Evolutionary conservation across 2,888 invertebrate genomes (phyloP).

Genomic region (Chalcosyrphus nemorum): DNA sequence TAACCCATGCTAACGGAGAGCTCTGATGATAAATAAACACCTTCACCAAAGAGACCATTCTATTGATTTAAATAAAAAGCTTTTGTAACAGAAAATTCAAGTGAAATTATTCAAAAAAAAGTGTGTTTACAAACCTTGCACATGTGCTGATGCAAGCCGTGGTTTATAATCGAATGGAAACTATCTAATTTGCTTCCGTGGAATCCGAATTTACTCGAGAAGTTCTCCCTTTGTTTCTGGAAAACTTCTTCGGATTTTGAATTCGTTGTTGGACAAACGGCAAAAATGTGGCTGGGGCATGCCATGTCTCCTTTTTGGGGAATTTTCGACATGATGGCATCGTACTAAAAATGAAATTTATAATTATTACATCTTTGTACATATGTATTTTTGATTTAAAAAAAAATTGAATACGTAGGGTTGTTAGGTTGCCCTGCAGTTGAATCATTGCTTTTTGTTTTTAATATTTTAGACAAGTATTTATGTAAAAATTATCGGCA

Average conservation of each 20-base stretch:
- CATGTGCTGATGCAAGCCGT: constrained; percentile 89
- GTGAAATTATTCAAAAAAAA: not conserved
- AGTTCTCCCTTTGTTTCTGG: constrained; percentile 83
- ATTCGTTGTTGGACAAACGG: constrained; percentile 84
- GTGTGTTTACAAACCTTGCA: constrained; percentile 83
- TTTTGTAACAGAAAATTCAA: too few species aligned
- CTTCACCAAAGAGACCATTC: constrained; percentile 84
- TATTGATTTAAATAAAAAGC: too few species aligned
- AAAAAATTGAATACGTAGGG: not conserved
- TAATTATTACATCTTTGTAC: too few species aligned
- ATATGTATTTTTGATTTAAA: not conserved
- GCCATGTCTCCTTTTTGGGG: constrained; percentile 82
- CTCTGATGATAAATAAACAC: constrained; percentile 90
- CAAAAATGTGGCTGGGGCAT: constrained; percentile 87
- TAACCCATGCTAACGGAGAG: constrained; percentile 88
- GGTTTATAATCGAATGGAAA: constrained; percentile 90
- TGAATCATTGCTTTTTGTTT: too few species aligned
- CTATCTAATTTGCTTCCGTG: constrained; percentile 92
- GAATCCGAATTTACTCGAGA: constrained; percentile 87
- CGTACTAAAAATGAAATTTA: constrained; percentile 81
- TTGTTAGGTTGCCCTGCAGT: too few species aligned
- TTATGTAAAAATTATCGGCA: too few species aligned
- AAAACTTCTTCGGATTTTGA: constrained; percentile 83
- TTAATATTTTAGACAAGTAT: too few species aligned
- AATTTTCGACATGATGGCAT: constrained; percentile 83